phyloP scores from a whole-genome alignment of 2,113 vertebrate species.

The Colinus virginianus region DNA sequence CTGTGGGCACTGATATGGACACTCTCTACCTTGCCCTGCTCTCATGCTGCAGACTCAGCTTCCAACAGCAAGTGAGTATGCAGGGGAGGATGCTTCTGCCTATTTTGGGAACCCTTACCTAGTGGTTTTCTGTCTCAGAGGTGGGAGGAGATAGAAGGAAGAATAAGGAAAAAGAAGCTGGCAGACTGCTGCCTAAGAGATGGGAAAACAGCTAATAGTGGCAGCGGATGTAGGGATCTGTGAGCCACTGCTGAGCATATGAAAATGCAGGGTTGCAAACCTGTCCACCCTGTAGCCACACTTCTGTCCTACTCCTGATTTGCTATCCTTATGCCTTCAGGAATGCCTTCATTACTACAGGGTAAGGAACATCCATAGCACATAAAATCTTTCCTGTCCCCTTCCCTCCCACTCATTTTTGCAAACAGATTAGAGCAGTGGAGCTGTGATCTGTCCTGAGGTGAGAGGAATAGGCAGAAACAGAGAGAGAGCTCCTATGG shows the following conservation, averaged over 20 bases:
- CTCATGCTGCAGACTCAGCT: not conserved
- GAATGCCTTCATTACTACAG: not conserved
- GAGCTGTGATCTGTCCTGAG: not conserved
- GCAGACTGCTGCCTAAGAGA: not conserved
- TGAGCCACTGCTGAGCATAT: not conserved
- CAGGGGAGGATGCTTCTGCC: fast-evolving
- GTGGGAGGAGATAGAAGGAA: not conserved
- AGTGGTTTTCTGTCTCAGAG: not conserved
- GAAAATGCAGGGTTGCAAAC: not conserved
- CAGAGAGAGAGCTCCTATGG: not conserved
- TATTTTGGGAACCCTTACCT: not conserved
- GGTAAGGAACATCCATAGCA: not conserved
- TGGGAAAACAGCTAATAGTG: not conserved
- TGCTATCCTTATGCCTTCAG: not conserved
- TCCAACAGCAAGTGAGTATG: not conserved
- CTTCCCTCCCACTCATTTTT: not conserved
- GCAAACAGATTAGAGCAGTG: not conserved
- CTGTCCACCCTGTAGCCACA: not conserved
- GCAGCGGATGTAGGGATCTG: not conserved
- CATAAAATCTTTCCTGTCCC: not conserved
- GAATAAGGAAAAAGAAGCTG: not conserved
- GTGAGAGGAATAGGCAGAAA: not conserved
- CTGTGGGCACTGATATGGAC: not conserved
- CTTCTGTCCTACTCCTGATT: not conserved
- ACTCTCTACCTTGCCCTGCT: not conserved